phyloP scores from a whole-genome alignment of 1,140 invertebrate species.

The Trichonephila inaurata region DNA sequence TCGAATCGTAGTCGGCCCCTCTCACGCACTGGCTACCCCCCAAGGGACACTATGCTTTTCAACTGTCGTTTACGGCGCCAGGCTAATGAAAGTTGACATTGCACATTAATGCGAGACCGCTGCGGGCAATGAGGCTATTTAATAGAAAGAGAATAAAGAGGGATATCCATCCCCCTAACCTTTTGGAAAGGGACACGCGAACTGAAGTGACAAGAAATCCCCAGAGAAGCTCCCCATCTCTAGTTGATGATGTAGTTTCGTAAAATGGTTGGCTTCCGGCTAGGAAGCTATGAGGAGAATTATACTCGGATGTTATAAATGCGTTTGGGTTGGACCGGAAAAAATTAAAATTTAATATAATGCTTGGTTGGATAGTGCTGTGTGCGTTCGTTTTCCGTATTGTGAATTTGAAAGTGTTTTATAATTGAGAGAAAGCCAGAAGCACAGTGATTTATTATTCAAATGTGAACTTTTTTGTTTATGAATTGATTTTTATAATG shows the following conservation, averaged over 20 bases:
- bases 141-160: constrained; percentile 59
- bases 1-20: not conserved
- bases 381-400: not conserved
- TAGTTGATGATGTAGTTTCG: constrained; percentile 42
- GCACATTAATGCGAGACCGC: constrained; percentile 65
- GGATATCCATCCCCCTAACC: not conserved
- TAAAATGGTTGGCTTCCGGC: constrained; percentile 32
- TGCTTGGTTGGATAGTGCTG: not conserved
- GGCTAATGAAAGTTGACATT: constrained; percentile 75
- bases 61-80: constrained; percentile 33
- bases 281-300: not conserved
- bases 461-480: not conserved
- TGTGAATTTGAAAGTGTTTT: not conserved
- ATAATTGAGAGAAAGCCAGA: not conserved
- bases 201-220: constrained; percentile 41
- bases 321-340: not conserved
- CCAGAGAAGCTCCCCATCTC: not conserved
- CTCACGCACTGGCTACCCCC: not conserved
- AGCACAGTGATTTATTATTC: not conserved
- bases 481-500: no score
- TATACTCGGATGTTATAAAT: constrained; percentile 14
- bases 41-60: not conserved
- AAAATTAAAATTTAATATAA: not conserved
- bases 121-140: constrained; percentile 68
- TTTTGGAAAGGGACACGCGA: constrained; percentile 28